Base-by-base conservation (phyloP, 2,888 invertebrate genomes). In the Andrena fulva region DNA sequence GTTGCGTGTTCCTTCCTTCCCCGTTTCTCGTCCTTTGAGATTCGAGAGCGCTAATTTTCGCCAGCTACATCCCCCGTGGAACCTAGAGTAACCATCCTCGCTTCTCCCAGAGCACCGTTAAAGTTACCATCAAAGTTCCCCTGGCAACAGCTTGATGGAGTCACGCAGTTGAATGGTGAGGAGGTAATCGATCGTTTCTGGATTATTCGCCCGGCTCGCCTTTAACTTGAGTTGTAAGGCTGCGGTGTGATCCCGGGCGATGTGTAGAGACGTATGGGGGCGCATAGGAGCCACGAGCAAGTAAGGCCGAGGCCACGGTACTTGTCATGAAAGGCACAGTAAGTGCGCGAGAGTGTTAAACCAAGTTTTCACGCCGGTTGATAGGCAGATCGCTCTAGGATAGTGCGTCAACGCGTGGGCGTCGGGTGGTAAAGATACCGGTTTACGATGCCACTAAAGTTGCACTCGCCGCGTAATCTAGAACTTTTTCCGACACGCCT, bases 371-470 rank as follows among this genome's bases (percentile, higher is more conserved):
- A 90, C 90, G 89, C 90, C 87, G 87, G 84, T 89, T 93, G 93
- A 93, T 93, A 92, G 93, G 92, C 92, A 93, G 93, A 93, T 93
- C 89, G 92, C 91, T 90, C 91, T 90, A 90, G 89, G 91, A 91
- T 91, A 91, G 90, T 89, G 89, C 86, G 83, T 87, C 73, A 77
- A 86, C 85, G 86, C 85, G 87, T 89, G 89, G 91, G 91, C 88
- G 91, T 89, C 73, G 84, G 88, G 91, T 85, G 91, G 91, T 92
- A 92, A 91, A 92, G 92, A 93, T 92, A 93, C 92, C 91, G 92
- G 92, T 93, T 93, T 93, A 93, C 92, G 93, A 93, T 90, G 91
- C 91, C 92, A 93, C 93, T 93, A 93, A 92, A 93, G 87, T 91
- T 89, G 91, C 91, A 88, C 90, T 91, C 91, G 89, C 86, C 87